These are phyloP conservation scores for Aphelinus atriplicis DNA, from an alignment of 1,140 invertebrate genomes.

Conservation along the genomic window DNA sequence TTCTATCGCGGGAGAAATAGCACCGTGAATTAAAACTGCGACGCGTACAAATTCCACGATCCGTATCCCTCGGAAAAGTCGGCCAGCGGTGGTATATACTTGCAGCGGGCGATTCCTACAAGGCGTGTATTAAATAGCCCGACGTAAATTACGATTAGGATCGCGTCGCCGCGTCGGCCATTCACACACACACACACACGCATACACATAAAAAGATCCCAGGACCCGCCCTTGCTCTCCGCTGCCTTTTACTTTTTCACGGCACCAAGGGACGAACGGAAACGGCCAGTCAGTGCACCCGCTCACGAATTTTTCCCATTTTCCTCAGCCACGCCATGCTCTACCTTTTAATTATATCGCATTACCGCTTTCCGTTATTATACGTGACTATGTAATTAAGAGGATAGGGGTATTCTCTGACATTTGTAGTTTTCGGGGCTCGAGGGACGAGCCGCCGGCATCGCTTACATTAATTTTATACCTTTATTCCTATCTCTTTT, in stretches of 20 bases:
- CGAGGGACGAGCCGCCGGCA: background rate
- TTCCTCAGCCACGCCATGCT: background rate
- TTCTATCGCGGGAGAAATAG: slow-evolving; percentile 33
- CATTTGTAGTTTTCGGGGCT: background rate
- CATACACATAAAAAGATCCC: background rate
- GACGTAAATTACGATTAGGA: slow-evolving; percentile 36
- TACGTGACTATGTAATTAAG: background rate
- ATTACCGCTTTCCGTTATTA: slow-evolving; percentile 20
- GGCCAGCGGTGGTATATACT: too few relatives aligned
- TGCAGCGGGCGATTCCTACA: slow-evolving; percentile 26
- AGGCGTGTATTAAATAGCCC: slow-evolving; percentile 32
- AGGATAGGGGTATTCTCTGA: background rate
- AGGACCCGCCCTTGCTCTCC: background rate
- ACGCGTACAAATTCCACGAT: slow-evolving; percentile 28
- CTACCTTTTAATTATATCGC: slow-evolving; percentile 19
- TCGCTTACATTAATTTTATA: background rate
- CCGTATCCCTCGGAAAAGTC: too few relatives aligned
- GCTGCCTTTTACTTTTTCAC: background rate
- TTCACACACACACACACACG: background rate
- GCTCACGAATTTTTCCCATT: slow-evolving; percentile 29
- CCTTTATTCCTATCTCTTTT: too few relatives aligned
- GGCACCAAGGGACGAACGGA: background rate
- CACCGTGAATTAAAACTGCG: slow-evolving; percentile 34
- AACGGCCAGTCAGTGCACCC: background rate
- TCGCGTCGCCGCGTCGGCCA: background rate